Base-by-base conservation (phyloP, 2,797 vertebrate species). In the Pipistrellus pygmaeus region DNA sequence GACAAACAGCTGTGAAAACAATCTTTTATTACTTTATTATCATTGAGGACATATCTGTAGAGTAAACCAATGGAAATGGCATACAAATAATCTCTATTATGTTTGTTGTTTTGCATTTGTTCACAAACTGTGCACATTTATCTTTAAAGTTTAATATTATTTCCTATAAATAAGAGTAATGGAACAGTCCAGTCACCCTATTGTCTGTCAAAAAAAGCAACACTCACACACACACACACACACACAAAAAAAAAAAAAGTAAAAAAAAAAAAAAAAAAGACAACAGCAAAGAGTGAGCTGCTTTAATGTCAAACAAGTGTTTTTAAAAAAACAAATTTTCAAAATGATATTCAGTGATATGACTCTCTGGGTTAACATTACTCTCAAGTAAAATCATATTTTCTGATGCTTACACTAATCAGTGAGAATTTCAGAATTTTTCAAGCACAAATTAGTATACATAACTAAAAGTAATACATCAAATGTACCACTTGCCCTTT, bases 1-100 rank as follows among this genome's bases (percentile, higher is more conserved):
- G 99, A 99, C 99, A 98, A 98, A 99, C 99, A 99, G 99, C 99
- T 99, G 99, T 99, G 99, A 99, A 99, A 99, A 99, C 99, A 99
- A 99, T 99, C 99, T 99, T 99, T 99, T 99, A 99, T 99, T 99
- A 98, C 99, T 98, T 99, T 99, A 99, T 99, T 99, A 99, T 99
- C 99, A 99, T 99, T 98, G 98, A 99, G 98, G 98, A 98, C 98
- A 98, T 99, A 99, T 99, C 99, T 99, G 99, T 99, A 98, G 98
- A 98, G 98, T 99, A 99, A 99, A 98, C 98, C 98, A 98, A 97
- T 98, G 97, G 97, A 98, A 98, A 98, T 96, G 94, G 92, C 98
- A 96, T 95, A 98, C 98, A 98, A 98, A 98, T 98, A 97, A 97
- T 97, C 96, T 93, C 94, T 96, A 97, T 97, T 92, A 95, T 98